Base-by-base conservation (phyloP, 2,888 invertebrate genomes). In the Leucozona laternaria region DNA sequence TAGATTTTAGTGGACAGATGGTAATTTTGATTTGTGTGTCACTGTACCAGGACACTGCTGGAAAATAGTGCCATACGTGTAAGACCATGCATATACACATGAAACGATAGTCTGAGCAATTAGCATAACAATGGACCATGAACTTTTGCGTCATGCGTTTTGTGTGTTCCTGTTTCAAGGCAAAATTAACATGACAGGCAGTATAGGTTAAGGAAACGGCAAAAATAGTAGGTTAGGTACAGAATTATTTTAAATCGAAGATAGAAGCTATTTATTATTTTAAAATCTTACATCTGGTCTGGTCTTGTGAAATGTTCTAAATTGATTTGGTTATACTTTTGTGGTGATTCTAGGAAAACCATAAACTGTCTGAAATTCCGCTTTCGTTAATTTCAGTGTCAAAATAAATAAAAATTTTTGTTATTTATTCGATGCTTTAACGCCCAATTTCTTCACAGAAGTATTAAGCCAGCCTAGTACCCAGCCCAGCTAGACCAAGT, bases 21-120 rank as follows among this genome's bases (percentile, higher is more conserved):
- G 82, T 86, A 81, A 79, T 82, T 86, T 86, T 86, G 86, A 86
- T 86, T 86, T 86, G 86, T 86, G 86, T 86, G 86, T 75, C 86
- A 79, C 73, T 82, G 75, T 73, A 75, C 28, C 73, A 78, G 50
- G 55, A 50, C 80, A 25, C 85, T 62, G 34, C 43, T 86, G 71
- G 68, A 72, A 82, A 81, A 78, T 78, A 68, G 73, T 70, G 68
- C 45, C 55, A 34, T 22, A 31, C 28, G 34, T 62, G 57, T 8
- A 45, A 37, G 11, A 48, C 50, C 53, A 53, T 31, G 1, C 7
- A 6, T 8, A 31, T 31, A 31, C 31, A 31, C 11, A 48, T 20
- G 17, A 64, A 75, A 82, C 81, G 37, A 48, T 48, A 31, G 75
- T 82, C 66, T 68, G 57, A 66, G 78, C 86, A 78, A 86, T 86